A percentile compares a stretch with the other conserved stretches of the same genome.
phyloP scores from a whole-genome alignment of 2,888 invertebrate species.

The Acanthopleura granulata region DNA sequence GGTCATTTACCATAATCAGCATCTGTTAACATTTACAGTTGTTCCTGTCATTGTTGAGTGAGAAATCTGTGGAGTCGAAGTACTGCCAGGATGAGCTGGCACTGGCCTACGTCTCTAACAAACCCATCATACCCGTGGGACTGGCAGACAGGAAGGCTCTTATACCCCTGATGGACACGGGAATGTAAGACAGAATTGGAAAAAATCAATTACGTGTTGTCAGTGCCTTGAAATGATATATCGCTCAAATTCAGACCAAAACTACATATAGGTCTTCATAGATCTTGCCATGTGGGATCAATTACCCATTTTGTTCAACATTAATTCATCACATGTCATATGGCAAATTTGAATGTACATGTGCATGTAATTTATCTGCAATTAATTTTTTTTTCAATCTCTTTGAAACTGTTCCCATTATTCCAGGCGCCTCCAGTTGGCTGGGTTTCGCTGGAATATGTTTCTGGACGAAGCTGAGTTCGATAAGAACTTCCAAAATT shows the following conservation, averaged over 20 bases:
- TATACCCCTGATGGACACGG: constrained; percentile 56
- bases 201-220: too few relatives aligned
- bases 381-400: constrained; percentile 12
- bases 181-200: constrained; percentile 58
- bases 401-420: too few relatives aligned
- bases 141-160: constrained; percentile 41
- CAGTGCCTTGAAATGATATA: too few relatives aligned
- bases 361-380: background rate
- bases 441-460: constrained; percentile 50
- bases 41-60: constrained; percentile 53
- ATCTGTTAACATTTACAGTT: constrained; percentile 41
- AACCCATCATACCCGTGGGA: constrained; percentile 56
- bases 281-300: too few relatives aligned
- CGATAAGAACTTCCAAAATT: constrained; percentile 38
- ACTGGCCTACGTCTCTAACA: constrained; percentile 59
- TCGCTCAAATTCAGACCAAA: too few relatives aligned
- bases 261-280: too few relatives aligned
- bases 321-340: too few relatives aligned
- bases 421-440: constrained; percentile 55
- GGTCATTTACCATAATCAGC: too few relatives aligned
- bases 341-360: too few relatives aligned
- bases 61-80: constrained; percentile 50
- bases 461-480: constrained; percentile 41
- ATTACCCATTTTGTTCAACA: too few relatives aligned
- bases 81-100: constrained; percentile 63